Evolutionary conservation across 2,113 vertebrate genomes (phyloP), one percentile per base, ranked within the genome.

Genomic region (Prionailurus viverrinus): DNA sequence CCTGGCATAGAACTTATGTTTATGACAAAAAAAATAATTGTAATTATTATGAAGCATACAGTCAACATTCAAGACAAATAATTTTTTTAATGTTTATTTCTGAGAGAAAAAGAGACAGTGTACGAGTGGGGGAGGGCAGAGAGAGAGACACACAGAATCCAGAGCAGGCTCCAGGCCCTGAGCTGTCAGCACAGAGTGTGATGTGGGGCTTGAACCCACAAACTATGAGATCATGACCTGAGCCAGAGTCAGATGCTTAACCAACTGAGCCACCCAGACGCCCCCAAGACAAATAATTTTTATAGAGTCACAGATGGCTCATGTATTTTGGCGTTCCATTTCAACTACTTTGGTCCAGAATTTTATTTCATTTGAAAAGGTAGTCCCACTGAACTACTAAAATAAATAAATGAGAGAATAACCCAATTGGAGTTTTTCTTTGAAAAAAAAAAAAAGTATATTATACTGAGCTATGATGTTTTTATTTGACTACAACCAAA

Each of bases 311-410:
- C 58, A 83, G 36, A 82, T 80, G 27, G 33, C 74, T 96, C 29
- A 11, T 53, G 27, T 90, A 82, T 91, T 80, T 98, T 69, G 53
- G 23, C 63, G 87, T 73, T 83, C 18, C 25, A 79, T 96, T 96
- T 92, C 53, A 92, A 25, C 73, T 89, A 31, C 36, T 95, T 97
- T 96, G 61, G 91, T n/a, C 6, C 45, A 87, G 19, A 95, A 83
- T 89, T 95, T 89, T 90, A 86, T 84, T 95, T 96, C 89, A 91
- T 74, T 97, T 91, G 41, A 79, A 66, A 95, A 94, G 53, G 85
- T 94, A 71, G 7, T 39, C 41, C 45, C 16, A 78, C 21, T 94
- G 6, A 94, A 48, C 33, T 97, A 79, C 66, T 69, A 71, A 97
- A 94, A 90, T 82, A n/a, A 95, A 78, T 82, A 95, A 93, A 48